A percentile compares a stretch with the other conserved stretches of the same genome.
Conservation (phyloP, 1,140 invertebrate genomes). For the Agrypnia vestita region DNA sequence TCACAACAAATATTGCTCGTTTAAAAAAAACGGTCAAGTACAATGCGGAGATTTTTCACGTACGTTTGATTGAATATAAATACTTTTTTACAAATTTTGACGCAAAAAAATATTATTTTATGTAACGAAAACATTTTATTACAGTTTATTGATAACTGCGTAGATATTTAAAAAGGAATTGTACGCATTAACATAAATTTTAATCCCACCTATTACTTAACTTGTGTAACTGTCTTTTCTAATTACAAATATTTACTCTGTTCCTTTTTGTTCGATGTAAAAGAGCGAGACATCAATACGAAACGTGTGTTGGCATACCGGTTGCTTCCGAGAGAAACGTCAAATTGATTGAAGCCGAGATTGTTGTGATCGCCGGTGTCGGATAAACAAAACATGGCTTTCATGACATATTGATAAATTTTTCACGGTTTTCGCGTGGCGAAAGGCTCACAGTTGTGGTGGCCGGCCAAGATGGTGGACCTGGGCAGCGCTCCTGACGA, state of each 20-base stretch:
- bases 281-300: background rate
- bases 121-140: too few relatives aligned
- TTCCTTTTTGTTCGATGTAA: background rate
- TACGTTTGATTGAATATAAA: too few relatives aligned
- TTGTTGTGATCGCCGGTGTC: background rate
- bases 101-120: too few relatives aligned
- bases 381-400: slow-evolving; percentile 9
- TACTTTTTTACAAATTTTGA: too few relatives aligned
- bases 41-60: background rate
- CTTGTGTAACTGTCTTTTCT: background rate
- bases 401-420: slow-evolving; percentile 16
- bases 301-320: background rate
- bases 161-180: too few relatives aligned
- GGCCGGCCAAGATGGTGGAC: slow-evolving; percentile 66
- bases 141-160: too few relatives aligned
- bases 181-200: too few relatives aligned
- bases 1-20: background rate
- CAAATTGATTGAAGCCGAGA: background rate
- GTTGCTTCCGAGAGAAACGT: slow-evolving; percentile 4
- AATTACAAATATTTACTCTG: background rate
- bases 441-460: background rate
- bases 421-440: background rate
- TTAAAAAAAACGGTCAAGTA: slow-evolving; percentile 16
- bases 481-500: slow-evolving; percentile 78
- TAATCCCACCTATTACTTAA: slow-evolving; percentile 17